Percentiles rank a stretch among this genome's conserved stretches.
These are phyloP conservation scores for Akabosia matsudoensis DNA, from an alignment of 1,140 invertebrate species.

Conservation along the genomic window DNA sequence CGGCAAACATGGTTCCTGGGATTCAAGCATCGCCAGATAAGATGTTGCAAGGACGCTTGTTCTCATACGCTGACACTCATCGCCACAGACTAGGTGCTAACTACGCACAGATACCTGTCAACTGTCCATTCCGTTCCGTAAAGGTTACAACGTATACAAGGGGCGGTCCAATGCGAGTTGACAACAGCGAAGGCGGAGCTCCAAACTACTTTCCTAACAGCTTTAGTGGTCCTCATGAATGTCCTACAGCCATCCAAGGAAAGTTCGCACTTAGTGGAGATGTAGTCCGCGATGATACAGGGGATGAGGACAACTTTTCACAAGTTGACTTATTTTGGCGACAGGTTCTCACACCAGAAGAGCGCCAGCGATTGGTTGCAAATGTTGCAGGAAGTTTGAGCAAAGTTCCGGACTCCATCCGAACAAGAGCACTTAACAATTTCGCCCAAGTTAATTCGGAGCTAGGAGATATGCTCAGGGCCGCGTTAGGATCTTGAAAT, in stretches of 20 bases:
- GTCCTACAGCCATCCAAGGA: constrained; percentile 35
- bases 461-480: constrained; percentile 38
- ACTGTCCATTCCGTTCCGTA: constrained; percentile 58
- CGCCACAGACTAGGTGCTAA: constrained; percentile 64
- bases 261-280: constrained; percentile 54
- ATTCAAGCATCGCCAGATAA: constrained; percentile 63
- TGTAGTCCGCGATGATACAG: constrained; percentile 63
- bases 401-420: constrained; percentile 57
- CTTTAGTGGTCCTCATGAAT: constrained; percentile 56
- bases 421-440: constrained; percentile 45
- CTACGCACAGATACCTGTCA: constrained; percentile 64
- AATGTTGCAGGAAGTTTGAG: constrained; percentile 59
- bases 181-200: constrained; percentile 51
- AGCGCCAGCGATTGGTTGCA: constrained; percentile 54
- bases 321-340: constrained; percentile 60
- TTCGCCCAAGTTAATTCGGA: constrained; percentile 42
- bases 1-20: constrained; percentile 63
- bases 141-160: constrained; percentile 57
- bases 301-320: constrained; percentile 82
- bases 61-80: constrained; percentile 66
- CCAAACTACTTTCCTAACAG: constrained; percentile 67
- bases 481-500: neutral
- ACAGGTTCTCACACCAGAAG: constrained; percentile 56
- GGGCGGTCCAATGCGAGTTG: constrained; percentile 57
- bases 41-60: constrained; percentile 66